Base-by-base conservation (phyloP, 2,888 invertebrate species). In the Thymelicus acteon region DNA sequence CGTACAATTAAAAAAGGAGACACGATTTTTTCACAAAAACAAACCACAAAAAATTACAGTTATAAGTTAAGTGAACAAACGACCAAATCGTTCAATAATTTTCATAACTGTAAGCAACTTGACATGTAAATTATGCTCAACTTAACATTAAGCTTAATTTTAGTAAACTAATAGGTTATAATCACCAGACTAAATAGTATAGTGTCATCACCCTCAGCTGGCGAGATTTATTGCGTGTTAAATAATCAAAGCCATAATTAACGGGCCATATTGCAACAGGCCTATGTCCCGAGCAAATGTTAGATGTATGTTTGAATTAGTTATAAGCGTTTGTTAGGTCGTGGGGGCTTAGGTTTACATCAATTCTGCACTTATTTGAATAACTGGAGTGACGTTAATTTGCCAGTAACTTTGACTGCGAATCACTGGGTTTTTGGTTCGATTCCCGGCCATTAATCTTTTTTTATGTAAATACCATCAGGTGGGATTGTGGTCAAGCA, bases 211-310 rank as follows among this genome's bases (percentile, higher is more conserved):
- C 61, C 52, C 54, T 61, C 68, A 57, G 68, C 61, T 15, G 44
- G 54, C 31, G 15, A 64, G 69, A 70, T 70, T 70, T 70, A 64
- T 70, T 49, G 40, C 49, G 40, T 64, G 63, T 64, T 70, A 70
- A 70, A 70, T 70, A 64, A 63, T 60, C 58, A 60, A 70, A 64
- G 49, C 69, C 69, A 64, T 70, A 70, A 70, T 70, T 70, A 64
- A 70, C 63, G 69, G 40, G 44, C 48, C 69, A 70, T 60, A 58
- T 63, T 70, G 63, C 40, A 70, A 58, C 48, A 39, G 57, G 57
- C 40, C 58, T 44, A 40, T 70, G 63, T 60, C 63, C n/a, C 24
- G 61, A 13, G 31, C 62, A 67, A 60, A 49, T 68, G 68, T 54
- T 54, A 54, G 7, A 54, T 67, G 61, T 68, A 62, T 58, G 40